Conservation (phyloP, 1,140 invertebrate species). For the Drosophila neocordata region DNA sequence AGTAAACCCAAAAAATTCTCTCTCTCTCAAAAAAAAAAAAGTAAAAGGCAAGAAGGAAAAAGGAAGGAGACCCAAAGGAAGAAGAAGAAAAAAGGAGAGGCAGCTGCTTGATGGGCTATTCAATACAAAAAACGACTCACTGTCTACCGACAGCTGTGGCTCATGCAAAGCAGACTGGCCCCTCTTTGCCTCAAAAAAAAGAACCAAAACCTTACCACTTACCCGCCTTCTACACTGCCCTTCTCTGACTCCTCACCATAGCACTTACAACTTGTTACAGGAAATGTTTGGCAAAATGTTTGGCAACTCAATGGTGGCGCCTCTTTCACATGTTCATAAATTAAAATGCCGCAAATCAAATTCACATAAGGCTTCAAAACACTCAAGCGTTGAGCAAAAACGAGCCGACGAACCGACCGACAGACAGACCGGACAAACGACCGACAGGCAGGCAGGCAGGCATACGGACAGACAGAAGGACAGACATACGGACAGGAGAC, state of each 20-base stretch:
- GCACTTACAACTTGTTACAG: conserved; percentile 51
- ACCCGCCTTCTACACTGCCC: too few relatives aligned
- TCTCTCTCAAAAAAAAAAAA: conserved; percentile 44
- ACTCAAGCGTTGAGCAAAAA: conserved; percentile 47
- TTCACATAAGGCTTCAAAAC: conserved; percentile 74
- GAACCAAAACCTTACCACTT: too few relatives aligned
- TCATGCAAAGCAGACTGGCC: conserved; percentile 33
- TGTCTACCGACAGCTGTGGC: conserved; percentile 56
- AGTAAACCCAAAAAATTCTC: conserved; percentile 35
- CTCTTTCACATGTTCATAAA: conserved; percentile 71
- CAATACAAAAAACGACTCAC: conserved; percentile 53
- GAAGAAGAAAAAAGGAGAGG: conserved; percentile 18
- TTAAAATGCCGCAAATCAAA: conserved; percentile 81
- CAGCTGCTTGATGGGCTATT: conserved; percentile 79
- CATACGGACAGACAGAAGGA: background rate
- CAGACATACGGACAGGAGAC: background rate
- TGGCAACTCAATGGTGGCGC: conserved; percentile 61
- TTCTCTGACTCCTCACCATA: background rate
- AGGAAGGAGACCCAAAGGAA: too few relatives aligned
- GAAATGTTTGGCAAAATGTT: conserved; percentile 69
- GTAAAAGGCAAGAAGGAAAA: too few relatives aligned
- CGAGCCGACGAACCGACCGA: conserved; percentile 24
- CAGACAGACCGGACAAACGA: conserved; percentile 11
- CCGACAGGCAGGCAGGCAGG: background rate
- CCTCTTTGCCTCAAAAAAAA: background rate